Base-by-base conservation (phyloP, 1,140 invertebrate genomes). In the Drosophila rufa region DNA sequence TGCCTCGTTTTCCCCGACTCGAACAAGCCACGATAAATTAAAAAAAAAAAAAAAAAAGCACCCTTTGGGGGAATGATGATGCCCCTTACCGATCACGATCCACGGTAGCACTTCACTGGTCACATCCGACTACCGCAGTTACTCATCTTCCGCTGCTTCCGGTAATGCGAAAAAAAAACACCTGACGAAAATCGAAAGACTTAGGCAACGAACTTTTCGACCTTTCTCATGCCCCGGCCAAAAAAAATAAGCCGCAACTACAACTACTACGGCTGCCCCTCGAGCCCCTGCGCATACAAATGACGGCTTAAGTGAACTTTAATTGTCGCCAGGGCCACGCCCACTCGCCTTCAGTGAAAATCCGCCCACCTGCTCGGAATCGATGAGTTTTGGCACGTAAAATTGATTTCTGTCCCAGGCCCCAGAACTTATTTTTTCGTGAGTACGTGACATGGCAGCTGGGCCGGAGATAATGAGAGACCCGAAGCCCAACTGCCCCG, bases 171-270 rank as follows among this genome's bases (percentile, higher is more conserved):
- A 62, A n/a, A 45, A 17, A 33, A 42, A 71, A 51, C 57, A 57
- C 48, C 56, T 59, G 43, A 58, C 53, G 17, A 53, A 61, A 79
- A 81, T 75, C 85, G 74, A 89, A 89, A 85, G 85, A 89, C 79
- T 89, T 90, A 81, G 64, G 79, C 81, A 90, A 74, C 85, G 65
- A 89, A 89, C 85, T 90, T 22, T 58, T 53, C 71, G 80, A 84
- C 84, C 80, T 87, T 70, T 89, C 65, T 51, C 67, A 60, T 51
- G 65, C 62, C 19, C 38, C 42, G 22, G 19, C 25, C 33, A 51
- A 42, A 36, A 30, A 57, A 46, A 25, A 25, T 17, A 40, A 45
- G 17, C 17, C 8, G 22, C n/a, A 27, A 27, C 48, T 19, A 19
- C n/a, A 48, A 12, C 11, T 33, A 17, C 38, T n/a, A n/a, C 25